Evolutionary conservation across 2,113 vertebrate species (phyloP).

Genomic region (Dendrocopos noguchii): DNA sequence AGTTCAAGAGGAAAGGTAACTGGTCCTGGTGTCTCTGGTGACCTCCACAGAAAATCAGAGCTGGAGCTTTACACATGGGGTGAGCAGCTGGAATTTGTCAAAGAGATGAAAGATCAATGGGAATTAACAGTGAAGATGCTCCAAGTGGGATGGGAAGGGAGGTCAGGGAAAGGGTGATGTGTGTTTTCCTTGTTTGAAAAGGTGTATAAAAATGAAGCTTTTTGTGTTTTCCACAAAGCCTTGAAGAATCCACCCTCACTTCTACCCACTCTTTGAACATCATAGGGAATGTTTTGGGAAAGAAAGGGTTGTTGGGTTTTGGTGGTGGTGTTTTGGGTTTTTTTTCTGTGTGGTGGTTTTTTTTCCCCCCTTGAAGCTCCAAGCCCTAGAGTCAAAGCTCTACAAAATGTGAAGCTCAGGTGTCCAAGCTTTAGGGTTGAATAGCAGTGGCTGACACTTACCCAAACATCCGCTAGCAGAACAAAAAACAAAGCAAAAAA

Average conservation of each 20-base stretch:
- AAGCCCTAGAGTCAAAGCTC: background rate
- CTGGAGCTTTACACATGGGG: background rate
- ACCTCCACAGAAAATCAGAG: background rate
- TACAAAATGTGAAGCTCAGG: background rate
- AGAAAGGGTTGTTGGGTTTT: background rate
- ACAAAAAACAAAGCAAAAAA: background rate
- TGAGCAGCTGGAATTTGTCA: background rate
- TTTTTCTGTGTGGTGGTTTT: no score
- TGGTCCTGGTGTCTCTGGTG: background rate
- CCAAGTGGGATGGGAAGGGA: background rate
- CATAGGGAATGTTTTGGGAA: background rate
- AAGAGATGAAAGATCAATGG: background rate
- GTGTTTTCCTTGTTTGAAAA: background rate
- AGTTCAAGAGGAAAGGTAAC: background rate
- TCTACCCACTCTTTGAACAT: background rate
- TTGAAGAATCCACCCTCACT: background rate
- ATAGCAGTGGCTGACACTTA: background rate
- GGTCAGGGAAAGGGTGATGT: fast-evolving
- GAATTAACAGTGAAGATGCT: background rate
- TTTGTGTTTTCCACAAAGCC: background rate
- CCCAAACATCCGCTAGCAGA: background rate
- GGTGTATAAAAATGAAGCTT: background rate
- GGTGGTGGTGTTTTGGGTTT: no score
- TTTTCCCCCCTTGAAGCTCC: background rate
- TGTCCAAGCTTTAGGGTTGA: background rate